A percentile compares a stretch with the other conserved stretches of the same genome.
These are phyloP conservation scores for Hippotragus niger DNA, from an alignment of 2,113 vertebrate genomes.

Conservation along the genomic window DNA sequence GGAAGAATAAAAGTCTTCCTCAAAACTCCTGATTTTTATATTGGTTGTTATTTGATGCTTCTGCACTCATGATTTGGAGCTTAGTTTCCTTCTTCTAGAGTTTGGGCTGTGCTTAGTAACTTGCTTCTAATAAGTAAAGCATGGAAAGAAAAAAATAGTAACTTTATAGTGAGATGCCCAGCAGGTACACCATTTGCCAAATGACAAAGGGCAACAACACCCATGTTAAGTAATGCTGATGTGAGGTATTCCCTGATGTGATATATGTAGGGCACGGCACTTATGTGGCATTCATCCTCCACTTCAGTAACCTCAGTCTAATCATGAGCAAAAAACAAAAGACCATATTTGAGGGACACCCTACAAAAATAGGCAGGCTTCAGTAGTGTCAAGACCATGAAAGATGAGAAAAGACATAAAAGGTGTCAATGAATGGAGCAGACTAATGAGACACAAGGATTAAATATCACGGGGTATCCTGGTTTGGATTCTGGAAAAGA, in stretches of 20 bases:
- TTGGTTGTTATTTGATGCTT: neutral
- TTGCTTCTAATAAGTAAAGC: neutral
- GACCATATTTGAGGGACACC: neutral
- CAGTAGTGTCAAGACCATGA: neutral
- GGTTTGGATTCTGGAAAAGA: neutral
- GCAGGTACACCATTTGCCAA: neutral
- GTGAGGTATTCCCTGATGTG: neutral
- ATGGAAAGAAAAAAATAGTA: neutral
- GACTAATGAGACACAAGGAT: neutral
- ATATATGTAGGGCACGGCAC: neutral
- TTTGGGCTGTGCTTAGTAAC: neutral
- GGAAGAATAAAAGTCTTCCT: neutral
- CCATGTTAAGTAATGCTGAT: neutral
- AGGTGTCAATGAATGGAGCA: neutral
- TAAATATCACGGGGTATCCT: too few species aligned
- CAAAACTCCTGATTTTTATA: neutral
- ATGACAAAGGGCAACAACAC: neutral
- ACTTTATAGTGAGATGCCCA: neutral
- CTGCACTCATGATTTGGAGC: neutral
- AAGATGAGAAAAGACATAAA: neutral
- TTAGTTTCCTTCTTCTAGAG: neutral
- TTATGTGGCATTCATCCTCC: neutral
- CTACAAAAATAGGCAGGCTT: neutral
- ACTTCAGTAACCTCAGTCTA: neutral
- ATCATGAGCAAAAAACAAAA: neutral